Percentiles rank a stretch among this genome's conserved stretches.
phyloP scores from a whole-genome alignment of 2,888 invertebrate species.

The Pammene aurita region DNA sequence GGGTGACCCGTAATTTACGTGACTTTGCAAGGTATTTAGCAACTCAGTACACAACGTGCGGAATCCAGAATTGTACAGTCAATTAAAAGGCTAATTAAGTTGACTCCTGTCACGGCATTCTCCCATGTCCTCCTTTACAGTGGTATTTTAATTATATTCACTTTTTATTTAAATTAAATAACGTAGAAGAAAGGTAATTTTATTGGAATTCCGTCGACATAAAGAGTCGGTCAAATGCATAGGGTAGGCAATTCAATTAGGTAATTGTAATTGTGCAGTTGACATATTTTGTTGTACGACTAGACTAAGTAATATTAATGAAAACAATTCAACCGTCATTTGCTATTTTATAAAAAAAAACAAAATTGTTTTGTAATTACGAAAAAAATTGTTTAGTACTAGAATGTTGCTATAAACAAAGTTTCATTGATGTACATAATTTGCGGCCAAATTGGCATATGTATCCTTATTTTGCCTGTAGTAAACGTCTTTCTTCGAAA shows the following conservation, averaged over 20 bases:
- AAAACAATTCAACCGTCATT: too few species aligned
- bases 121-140: constrained; percentile 11
- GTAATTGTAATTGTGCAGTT: too few species aligned
- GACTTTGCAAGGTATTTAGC: constrained; percentile 3
- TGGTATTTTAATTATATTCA: constrained; percentile 10
- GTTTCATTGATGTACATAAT: too few species aligned
- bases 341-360: too few species aligned
- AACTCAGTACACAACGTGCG: constrained; percentile 5
- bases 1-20: background rate
- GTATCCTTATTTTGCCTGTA: too few species aligned
- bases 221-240: background rate
- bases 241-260: background rate
- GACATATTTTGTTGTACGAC: too few species aligned
- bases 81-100: constrained; percentile 28
- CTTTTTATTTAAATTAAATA: constrained; percentile 5
- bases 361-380: too few species aligned
- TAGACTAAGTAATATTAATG: too few species aligned
- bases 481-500: background rate
- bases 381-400: too few species aligned
- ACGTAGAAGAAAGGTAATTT: constrained; percentile 1
- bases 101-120: constrained; percentile 16
- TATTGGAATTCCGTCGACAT: background rate
- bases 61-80: constrained; percentile 6
- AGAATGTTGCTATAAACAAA: too few species aligned
- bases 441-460: too few species aligned